phyloP scores from a whole-genome alignment of 2,888 invertebrate species.

The Apotomis turbidana region DNA sequence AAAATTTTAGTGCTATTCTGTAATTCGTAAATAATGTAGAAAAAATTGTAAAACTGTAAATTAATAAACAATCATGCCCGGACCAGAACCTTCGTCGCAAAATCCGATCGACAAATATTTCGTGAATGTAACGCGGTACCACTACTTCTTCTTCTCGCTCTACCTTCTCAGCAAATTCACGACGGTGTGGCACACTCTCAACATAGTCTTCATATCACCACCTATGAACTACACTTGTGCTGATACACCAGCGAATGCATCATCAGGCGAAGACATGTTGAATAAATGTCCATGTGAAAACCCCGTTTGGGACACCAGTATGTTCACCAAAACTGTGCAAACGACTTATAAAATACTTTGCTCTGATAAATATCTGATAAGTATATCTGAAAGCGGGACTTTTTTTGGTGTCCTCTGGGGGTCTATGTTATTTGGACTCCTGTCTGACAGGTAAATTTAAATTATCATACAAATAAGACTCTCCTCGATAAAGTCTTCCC shows the following conservation, averaged over 20 bases:
- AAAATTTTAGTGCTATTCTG: too few relatives aligned
- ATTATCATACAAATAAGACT: too few relatives aligned
- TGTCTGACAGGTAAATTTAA: constrained; percentile 61
- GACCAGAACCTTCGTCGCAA: too few relatives aligned
- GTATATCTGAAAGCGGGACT: constrained; percentile 64
- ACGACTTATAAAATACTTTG: constrained; percentile 64
- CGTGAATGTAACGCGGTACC: constrained; percentile 57
- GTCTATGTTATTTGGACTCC: constrained; percentile 62
- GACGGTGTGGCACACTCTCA: constrained; percentile 67
- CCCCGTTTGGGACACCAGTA: constrained; percentile 60
- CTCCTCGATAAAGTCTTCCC: too few relatives aligned
- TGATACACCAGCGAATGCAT: constrained; percentile 1
- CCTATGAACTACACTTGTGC: constrained; percentile 62
- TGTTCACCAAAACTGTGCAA: constrained; percentile 66
- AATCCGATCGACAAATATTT: constrained; percentile 69
- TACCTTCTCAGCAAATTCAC: constrained; percentile 63
- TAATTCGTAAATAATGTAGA: too few relatives aligned
- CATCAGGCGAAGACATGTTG: not conserved
- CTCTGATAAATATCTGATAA: constrained; percentile 60
- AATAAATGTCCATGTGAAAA: constrained; percentile 62
- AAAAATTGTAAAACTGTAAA: too few relatives aligned
- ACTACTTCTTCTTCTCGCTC: constrained; percentile 60
- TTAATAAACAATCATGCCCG: not conserved
- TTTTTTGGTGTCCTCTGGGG: constrained; percentile 67
- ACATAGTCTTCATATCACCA: constrained; percentile 66